Base-by-base conservation (phyloP, 2,113 vertebrate species). In the Sigmodon hispidus region DNA sequence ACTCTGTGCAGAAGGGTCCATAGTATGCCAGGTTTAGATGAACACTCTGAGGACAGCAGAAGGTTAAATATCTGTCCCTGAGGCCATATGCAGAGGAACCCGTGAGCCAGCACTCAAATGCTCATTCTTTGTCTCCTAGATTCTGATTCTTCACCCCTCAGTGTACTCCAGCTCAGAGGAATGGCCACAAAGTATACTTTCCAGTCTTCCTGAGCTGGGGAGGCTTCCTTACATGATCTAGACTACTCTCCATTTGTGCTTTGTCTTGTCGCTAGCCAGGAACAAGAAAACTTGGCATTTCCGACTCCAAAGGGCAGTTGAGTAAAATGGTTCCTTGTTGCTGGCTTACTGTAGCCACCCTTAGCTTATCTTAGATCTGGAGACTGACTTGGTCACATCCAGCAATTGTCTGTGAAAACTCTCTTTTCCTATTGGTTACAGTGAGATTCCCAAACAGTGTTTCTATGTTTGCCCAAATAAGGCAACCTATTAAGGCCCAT, bases 331-430 rank as follows among this genome's bases (percentile, higher is more conserved):
- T 84, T 55, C 13, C 80, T 87, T 96, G 94, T 96, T 63, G 5
- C 77, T 36, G 69, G 34, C 79, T 89, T 77, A 75, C 55, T 2
- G 26, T 11, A 79, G 48, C 43, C 93, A 92, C 59, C 22, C 26
- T 91, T 31, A 80, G 48, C n/a, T 96, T 93, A 76, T 90, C 75
- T 97, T 57, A 89, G 48, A 83, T 92, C n/a, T 65, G 21, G 40
- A 80, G 36, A 73, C 17, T 6, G n/a, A 89, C 21, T 65, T 70
- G 34, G 57, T 94, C 67, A 90, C 16, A 93, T 96, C 93, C 84
- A 96, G 73, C 63, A 96, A 80, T 87, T 96, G 86, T 97, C 91
- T 83, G 0, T 77, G 29, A 55, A 95, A 94, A 85, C 40, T 0
- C 21, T 40, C 45, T 84, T n/a, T 75, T 91, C 63, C 40, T 45